A percentile compares a stretch with the other conserved stretches of the same genome.
Evolutionary conservation across 2,888 invertebrate genomes (phyloP).

Genomic region (Miltochrista miniata): DNA sequence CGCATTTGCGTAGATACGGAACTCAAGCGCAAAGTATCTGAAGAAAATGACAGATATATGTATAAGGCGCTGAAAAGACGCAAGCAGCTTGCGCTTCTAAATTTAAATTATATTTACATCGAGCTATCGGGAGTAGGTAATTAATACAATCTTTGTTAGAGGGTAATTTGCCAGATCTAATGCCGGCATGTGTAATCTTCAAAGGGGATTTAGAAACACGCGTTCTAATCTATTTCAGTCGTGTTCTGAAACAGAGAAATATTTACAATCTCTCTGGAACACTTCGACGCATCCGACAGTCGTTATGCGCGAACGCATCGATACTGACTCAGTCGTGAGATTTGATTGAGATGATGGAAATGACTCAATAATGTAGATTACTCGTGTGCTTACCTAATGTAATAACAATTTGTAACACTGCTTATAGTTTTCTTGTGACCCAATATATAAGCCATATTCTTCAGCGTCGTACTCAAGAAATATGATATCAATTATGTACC

Average conservation of each 20-base stretch:
- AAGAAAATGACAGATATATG: conserved; percentile 71
- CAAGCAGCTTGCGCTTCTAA: conserved; percentile 72
- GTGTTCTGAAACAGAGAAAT: conserved; percentile 83
- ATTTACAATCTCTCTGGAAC: conserved; percentile 82
- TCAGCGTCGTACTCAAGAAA: conserved; percentile 2
- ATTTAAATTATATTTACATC: conserved; percentile 80
- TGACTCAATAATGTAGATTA: conserved; percentile 66
- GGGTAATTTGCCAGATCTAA: conserved; percentile 84
- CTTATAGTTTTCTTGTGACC: conserved; percentile 21
- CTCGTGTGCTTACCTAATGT: conserved; percentile 49
- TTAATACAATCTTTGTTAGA: conserved; percentile 84
- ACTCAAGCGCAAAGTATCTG: conserved; percentile 46
- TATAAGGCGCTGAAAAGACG: conserved; percentile 61
- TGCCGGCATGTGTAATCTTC: conserved; percentile 82
- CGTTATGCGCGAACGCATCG: conserved; percentile 80
- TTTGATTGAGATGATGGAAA: conserved; percentile 73
- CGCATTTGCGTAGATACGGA: conserved; percentile 20
- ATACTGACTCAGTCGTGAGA: conserved; percentile 68
- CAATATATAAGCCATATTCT: conserved; percentile 13
- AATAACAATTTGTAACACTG: conserved; percentile 30
- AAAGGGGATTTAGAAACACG: conserved; percentile 83
- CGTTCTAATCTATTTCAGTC: conserved; percentile 82
- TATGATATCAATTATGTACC: conserved; percentile 6
- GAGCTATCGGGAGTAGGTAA: conserved; percentile 80
- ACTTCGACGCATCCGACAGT: conserved; percentile 83